Percentiles rank a stretch among this genome's conserved stretches.
These are phyloP conservation scores for Zosterops pallidus DNA, from an alignment of 2,113 vertebrate genomes.

Conservation along the genomic window DNA sequence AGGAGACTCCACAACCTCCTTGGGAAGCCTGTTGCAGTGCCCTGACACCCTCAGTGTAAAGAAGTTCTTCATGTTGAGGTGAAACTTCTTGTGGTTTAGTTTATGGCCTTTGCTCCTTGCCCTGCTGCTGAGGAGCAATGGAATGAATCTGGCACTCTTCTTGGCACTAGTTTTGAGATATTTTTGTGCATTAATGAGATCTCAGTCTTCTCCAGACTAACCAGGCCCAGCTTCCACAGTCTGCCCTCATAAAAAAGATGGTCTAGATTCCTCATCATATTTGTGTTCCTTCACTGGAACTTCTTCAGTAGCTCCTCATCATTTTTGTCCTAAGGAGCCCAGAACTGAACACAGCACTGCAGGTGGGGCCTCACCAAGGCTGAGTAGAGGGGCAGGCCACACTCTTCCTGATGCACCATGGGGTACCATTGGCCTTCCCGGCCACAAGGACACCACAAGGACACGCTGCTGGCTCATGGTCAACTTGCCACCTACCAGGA, in stretches of 20 bases:
- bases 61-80: not conserved
- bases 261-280: not conserved
- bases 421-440: not conserved
- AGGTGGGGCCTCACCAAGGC: not conserved
- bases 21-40: not conserved
- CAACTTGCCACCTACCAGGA: not conserved
- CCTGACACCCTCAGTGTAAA: not conserved
- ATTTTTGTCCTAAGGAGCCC: not conserved
- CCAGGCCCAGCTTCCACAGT: not conserved
- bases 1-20: not conserved
- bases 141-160: not conserved
- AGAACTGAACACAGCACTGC: not conserved
- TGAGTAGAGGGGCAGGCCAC: not conserved
- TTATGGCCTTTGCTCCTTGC: not conserved
- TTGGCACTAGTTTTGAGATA: not conserved
- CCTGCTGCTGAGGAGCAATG: accelerated
- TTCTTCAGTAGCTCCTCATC: not conserved
- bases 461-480: too few relatives aligned
- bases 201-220: not conserved
- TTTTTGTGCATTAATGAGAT: not conserved
- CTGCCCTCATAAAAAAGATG: not conserved
- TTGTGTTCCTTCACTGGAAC: not conserved
- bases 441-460: too few relatives aligned
- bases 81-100: not conserved
- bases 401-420: too few relatives aligned